A percentile compares a stretch with the other conserved stretches of the same genome.
Conservation (phyloP, 2,888 invertebrate genomes). For the Folsomia manolachei region DNA sequence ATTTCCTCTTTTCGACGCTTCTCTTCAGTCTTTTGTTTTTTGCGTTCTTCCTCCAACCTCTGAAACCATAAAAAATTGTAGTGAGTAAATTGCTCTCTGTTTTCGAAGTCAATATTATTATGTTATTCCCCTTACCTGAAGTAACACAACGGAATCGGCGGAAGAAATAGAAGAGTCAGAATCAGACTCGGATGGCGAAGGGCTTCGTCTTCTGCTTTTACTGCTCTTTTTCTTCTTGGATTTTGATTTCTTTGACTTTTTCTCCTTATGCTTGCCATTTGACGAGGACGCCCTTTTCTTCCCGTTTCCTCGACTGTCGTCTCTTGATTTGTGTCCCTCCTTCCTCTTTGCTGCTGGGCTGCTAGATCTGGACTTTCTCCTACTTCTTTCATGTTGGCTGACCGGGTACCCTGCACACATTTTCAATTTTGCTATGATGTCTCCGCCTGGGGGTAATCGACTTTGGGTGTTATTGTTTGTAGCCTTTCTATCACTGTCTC, state of each 20-base stretch:
- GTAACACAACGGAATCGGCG: slow-evolving; percentile 1
- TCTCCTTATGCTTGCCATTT: slow-evolving; percentile 13
- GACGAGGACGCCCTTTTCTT: neutral
- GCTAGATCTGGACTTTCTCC: neutral
- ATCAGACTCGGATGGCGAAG: slow-evolving; percentile 12
- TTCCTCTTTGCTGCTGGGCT: neutral
- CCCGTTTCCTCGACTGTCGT: neutral
- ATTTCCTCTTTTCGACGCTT: slow-evolving; percentile 68
- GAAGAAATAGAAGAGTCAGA: slow-evolving; percentile 18
- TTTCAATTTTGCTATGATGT: too few relatives aligned
- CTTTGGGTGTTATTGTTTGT: neutral
- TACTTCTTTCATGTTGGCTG: too few relatives aligned
- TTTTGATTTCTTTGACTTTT: slow-evolving; percentile 29
- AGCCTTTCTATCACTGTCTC: slow-evolving; percentile 4
- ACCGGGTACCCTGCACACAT: too few relatives aligned
- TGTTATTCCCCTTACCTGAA: neutral
- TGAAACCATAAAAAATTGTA: slow-evolving; percentile 7
- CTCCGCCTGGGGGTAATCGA: neutral
- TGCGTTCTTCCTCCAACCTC: slow-evolving; percentile 69
- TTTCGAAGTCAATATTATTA: slow-evolving; percentile 1
- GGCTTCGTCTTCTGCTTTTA: slow-evolving; percentile 21
- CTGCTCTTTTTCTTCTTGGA: slow-evolving; percentile 21
- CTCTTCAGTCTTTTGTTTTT: slow-evolving; percentile 65
- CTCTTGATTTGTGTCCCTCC: neutral
- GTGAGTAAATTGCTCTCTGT: neutral